phyloP scores from a whole-genome alignment of 1,140 invertebrate genomes.

The Chironomus striatipennis region DNA sequence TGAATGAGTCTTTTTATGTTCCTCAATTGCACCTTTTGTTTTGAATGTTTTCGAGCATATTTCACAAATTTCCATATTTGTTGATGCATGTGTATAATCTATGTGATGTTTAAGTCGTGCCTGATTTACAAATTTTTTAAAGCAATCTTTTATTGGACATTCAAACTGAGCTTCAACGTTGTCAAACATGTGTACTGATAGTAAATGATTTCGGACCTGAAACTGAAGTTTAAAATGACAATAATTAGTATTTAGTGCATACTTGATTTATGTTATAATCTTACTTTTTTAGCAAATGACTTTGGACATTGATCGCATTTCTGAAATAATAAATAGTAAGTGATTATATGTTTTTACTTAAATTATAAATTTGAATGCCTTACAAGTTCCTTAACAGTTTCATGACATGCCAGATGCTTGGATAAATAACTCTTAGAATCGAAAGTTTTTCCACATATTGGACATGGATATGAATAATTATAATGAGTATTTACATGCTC shows the following conservation, averaged over 20 bases:
- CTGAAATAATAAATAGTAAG: constrained; percentile 25
- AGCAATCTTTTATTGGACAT: not conserved
- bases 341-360: not conserved
- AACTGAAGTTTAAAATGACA: constrained; percentile 26
- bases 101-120: not conserved
- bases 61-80: constrained; percentile 27
- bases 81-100: not conserved
- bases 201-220: constrained; percentile 24
- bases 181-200: not conserved
- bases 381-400: not conserved
- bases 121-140: not conserved
- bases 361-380: not conserved
- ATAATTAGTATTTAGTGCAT: no score
- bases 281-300: constrained; percentile 31
- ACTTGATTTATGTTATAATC: no score
- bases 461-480: not conserved
- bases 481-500: constrained; percentile 16
- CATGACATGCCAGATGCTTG: not conserved
- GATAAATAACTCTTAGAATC: not conserved
- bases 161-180: constrained; percentile 28
- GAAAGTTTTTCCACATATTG: not conserved
- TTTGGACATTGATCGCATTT: constrained; percentile 35
- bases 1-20: constrained; percentile 33
- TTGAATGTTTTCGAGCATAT: not conserved
- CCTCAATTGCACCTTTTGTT: constrained; percentile 29